Evolutionary conservation across 2,797 vertebrate genomes (phyloP).

Genomic region (Cetoscarus ocellatus): DNA sequence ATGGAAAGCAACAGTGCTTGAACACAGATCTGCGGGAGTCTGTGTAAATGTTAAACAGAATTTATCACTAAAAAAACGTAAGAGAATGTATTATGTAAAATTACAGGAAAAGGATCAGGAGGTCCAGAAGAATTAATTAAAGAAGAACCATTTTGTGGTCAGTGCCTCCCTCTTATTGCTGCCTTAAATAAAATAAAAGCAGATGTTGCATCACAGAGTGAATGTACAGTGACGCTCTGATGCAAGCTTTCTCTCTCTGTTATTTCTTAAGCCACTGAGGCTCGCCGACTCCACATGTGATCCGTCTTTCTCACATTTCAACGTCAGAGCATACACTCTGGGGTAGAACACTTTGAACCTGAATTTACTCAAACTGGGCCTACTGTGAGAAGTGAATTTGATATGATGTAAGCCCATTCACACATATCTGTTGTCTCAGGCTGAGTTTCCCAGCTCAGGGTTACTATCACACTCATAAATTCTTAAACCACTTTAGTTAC

Average conservation of each 20-base stretch:
- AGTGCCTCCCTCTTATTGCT: constrained; percentile 10
- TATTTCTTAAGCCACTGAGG: constrained; percentile 45
- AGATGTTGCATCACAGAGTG: constrained; percentile 46
- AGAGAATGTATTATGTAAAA: not conserved
- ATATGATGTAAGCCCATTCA: constrained; percentile 55
- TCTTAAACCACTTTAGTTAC: too few species aligned
- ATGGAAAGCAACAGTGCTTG: not conserved
- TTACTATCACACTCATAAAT: constrained; percentile 16
- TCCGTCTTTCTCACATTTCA: constrained; percentile 41
- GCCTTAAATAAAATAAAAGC: constrained; percentile 53
- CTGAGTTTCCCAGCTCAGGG: constrained; percentile 7
- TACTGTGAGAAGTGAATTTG: constrained; percentile 33
- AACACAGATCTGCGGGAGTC: not conserved
- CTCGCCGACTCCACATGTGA: constrained; percentile 51
- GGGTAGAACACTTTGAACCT: constrained; percentile 64
- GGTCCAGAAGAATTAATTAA: not conserved
- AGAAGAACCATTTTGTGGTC: constrained; percentile 12
- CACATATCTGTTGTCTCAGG: constrained; percentile 16
- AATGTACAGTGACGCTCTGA: constrained; percentile 44
- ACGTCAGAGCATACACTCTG: constrained; percentile 49
- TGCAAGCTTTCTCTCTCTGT: constrained; percentile 48
- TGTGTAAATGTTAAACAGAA: not conserved
- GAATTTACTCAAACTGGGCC: constrained; percentile 33
- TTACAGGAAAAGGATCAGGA: constrained; percentile 2
- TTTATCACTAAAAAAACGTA: not conserved